Base-by-base conservation (phyloP, 2,797 vertebrate genomes). In the Pampus argenteus region DNA sequence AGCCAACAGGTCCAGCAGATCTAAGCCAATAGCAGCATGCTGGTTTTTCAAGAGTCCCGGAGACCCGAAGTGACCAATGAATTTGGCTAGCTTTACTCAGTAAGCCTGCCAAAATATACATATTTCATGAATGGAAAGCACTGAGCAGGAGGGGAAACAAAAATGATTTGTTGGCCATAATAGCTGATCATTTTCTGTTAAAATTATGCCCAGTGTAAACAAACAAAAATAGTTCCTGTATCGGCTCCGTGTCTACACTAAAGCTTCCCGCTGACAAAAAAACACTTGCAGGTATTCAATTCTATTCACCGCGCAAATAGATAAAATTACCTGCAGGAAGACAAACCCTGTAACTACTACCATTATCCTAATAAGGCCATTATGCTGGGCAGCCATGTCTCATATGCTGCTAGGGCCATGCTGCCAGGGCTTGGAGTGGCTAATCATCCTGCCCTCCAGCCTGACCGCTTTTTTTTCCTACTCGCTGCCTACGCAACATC, bases 311-410 rank as follows among this genome's bases (percentile, higher is more conserved):
- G 55, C 28, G 57, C 66, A 66, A 79, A 74, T 76, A 78, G 84
- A 66, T 64, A 63, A 76, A 88, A 92, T 88, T 84, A 88, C 85
- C 82, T 59, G 75, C 74, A 85, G 77, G 81, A 82, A 79, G 74
- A 90, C 50, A 60, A 55, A 73, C 76, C 81, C 74, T 79, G 82
- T 89, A 94, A 91, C 83, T 82, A 86, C 86, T 74, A 50, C 87
- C 86, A 93, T 94, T 93, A 94, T 92, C 87, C 87, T 92, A 93
- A 94, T 86, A 91, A 89, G 89, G 61, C 85, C 76, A 92, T 93
- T 91, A 92, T 81, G 66, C 51, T 28, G 71, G 71, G 79, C 69
- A 66, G 83, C 60, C 64, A 67, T 75, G 81, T 79, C 78, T 82
- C 84, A 61, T 79, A 58, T 44, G 65, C 75, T 55, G 77, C 74